A percentile compares a stretch with the other conserved stretches of the same genome.
Conservation (phyloP, 2,888 invertebrate genomes). For the Tigriopus californicus region DNA sequence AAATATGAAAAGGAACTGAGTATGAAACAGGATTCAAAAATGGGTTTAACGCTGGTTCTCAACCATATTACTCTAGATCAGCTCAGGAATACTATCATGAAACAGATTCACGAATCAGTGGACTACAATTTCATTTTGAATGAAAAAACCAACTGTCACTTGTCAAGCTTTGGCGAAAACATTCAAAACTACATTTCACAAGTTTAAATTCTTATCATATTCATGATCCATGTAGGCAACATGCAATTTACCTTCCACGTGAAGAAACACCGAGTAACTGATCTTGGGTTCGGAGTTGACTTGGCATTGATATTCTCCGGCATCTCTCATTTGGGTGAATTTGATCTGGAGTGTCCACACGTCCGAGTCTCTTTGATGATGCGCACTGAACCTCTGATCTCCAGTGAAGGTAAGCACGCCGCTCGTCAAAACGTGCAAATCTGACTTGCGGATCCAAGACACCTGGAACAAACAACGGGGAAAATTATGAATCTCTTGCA, state of each 20-base stretch:
- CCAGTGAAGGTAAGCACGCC: conserved; percentile 13
- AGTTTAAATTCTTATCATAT: too few relatives aligned
- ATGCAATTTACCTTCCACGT: conserved; percentile 9
- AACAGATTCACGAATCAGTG: too few relatives aligned
- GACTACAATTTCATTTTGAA: too few relatives aligned
- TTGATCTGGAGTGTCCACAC: conserved; percentile 8
- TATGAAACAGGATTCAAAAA: too few relatives aligned
- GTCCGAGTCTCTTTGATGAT: not conserved
- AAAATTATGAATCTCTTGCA: not conserved
- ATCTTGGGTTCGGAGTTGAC: conserved; percentile 16
- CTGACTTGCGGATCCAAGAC: conserved; percentile 15
- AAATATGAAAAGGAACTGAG: too few relatives aligned
- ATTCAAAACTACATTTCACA: too few relatives aligned
- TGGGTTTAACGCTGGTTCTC: too few relatives aligned
- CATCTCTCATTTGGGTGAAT: conserved; percentile 10
- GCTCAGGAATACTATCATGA: too few relatives aligned
- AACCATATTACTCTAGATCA: too few relatives aligned
- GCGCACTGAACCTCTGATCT: conserved; percentile 10
- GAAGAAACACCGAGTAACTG: conserved; percentile 10
- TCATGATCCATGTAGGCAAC: not conserved
- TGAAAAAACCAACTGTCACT: too few relatives aligned
- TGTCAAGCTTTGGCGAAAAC: too few relatives aligned
- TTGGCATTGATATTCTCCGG: conserved; percentile 15
- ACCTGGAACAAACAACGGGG: not conserved
- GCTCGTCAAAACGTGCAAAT: conserved; percentile 15